These are phyloP conservation scores for Rhodeus uyekii DNA, from an alignment of 2,797 vertebrate genomes.

Conservation along the genomic window DNA sequence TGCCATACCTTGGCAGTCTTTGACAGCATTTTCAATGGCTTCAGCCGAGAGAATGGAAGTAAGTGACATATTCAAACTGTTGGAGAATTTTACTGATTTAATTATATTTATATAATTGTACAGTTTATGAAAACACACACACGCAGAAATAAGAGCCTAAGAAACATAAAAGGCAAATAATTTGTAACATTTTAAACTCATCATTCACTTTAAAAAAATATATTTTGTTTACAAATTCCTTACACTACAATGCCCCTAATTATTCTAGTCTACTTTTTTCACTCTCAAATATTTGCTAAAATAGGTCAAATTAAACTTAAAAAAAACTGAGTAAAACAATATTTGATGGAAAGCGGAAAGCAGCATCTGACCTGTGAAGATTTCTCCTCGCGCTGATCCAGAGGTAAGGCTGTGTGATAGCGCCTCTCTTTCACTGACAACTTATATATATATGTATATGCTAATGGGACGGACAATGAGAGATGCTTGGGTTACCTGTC, in stretches of 20 bases:
- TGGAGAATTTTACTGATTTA: neutral
- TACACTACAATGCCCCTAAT: neutral
- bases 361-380: conserved; percentile 69
- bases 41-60: conserved; percentile 88
- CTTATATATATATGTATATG: conserved; percentile 85
- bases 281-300: neutral
- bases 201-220: neutral
- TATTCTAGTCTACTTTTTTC: neutral
- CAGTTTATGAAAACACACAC: neutral
- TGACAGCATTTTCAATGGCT: conserved; percentile 91
- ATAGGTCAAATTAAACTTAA: neutral
- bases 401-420: conserved; percentile 66
- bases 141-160: neutral
- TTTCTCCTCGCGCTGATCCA: conserved; percentile 59
- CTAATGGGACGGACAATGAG: conserved; percentile 78
- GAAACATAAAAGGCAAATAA: neutral
- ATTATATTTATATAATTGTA: neutral
- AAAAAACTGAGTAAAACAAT: neutral
- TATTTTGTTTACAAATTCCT: neutral
- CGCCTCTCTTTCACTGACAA: conserved; percentile 63
- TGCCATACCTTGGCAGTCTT: conserved; percentile 92
- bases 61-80: conserved; percentile 91
- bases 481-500: conserved; percentile 86
- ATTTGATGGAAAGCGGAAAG: conserved; percentile 2
- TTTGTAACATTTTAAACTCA: neutral